Evolutionary conservation across 2,888 invertebrate genomes (phyloP).

Genomic region (Dynastes tityus): DNA sequence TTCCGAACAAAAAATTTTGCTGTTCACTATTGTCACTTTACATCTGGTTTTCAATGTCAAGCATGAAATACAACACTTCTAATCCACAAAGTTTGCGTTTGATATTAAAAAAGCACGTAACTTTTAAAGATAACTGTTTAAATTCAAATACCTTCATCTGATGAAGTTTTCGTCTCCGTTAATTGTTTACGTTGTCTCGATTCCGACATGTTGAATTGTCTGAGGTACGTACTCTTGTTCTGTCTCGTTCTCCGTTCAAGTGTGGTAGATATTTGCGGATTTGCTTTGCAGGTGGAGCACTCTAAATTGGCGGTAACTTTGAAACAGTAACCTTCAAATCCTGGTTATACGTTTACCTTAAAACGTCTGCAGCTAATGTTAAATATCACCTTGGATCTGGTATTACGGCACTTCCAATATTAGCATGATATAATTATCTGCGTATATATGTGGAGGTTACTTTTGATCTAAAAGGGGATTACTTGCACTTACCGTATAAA

Average conservation of each 20-base stretch:
- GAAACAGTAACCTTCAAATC: conserved; percentile 25
- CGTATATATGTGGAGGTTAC: neutral
- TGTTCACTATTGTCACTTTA: conserved; percentile 48
- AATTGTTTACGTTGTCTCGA: conserved; percentile 73
- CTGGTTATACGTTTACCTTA: neutral
- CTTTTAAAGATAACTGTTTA: conserved; percentile 8
- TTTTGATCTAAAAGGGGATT: neutral
- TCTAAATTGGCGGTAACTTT: conserved; percentile 36
- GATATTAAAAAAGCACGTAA: conserved; percentile 13
- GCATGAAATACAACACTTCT: conserved; percentile 9
- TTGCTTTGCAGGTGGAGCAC: conserved; percentile 37
- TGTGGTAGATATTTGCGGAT: conserved; percentile 35
- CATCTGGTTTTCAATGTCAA: conserved; percentile 52
- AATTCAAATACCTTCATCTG: conserved; percentile 57
- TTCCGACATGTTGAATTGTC: conserved; percentile 69
- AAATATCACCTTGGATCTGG: conserved; percentile 7
- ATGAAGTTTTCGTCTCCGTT: conserved; percentile 66
- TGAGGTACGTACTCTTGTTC: conserved; percentile 37
- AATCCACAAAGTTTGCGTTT: neutral
- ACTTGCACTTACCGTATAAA: neutral
- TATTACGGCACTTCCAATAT: conserved; percentile 28
- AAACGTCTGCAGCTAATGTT: neutral
- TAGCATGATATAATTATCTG: conserved; percentile 38
- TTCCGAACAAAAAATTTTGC: conserved; percentile 47
- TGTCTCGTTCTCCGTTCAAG: conserved; percentile 42